Evolutionary conservation across 2,888 invertebrate genomes (phyloP), one percentile per base, ranked within the genome.

Genomic region (Dexiosoma caninum): DNA sequence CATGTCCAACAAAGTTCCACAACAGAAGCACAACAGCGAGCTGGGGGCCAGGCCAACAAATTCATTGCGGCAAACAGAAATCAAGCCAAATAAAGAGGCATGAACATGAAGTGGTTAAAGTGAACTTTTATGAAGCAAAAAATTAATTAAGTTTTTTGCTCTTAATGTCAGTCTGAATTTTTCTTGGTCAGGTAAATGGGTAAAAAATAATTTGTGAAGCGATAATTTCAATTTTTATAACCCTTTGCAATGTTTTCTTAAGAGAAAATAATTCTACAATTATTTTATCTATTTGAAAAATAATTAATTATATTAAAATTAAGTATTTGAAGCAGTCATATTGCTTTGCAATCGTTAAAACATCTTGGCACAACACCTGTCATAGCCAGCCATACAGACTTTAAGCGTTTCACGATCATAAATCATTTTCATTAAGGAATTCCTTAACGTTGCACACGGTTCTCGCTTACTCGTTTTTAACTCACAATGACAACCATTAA

Each of bases 401-500:
- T 40, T 30, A 40, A 49, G 12, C 10, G 19, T 7, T 19, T 0
- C 37, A 21, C 16, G 23, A 21, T 62, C 77, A 77, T 77, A 77
- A 77, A 77, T 77, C 77, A 77, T 77, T 77, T 70, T 57, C 62
- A 77, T 70, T 77, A 69, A 49, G 44, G 23, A 57, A 32, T 66
- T 59, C 30, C 30, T 32, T 46, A 40, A 19, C 2, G n/a, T 9
- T 10, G 12, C 46, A 19, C 16, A 44, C 14, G n/a, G 32, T 59
- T 19, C 57, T 59, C n/a, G 35, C 23, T 9, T 23, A 66, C 55
- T 71, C 51, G 35, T 70, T 76, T 55, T 71, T 64, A 77, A 77
- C 69, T 74, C 78, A 69, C 81, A 76, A 67, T 83, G 83, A 83
- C 83, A 83, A 82, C 81, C 83, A 83, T 82, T 83, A 82, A 82